Percentiles rank a stretch among this genome's conserved stretches.
Conservation (phyloP, 2,888 invertebrate genomes). For the Galerucella nymphaeae region DNA sequence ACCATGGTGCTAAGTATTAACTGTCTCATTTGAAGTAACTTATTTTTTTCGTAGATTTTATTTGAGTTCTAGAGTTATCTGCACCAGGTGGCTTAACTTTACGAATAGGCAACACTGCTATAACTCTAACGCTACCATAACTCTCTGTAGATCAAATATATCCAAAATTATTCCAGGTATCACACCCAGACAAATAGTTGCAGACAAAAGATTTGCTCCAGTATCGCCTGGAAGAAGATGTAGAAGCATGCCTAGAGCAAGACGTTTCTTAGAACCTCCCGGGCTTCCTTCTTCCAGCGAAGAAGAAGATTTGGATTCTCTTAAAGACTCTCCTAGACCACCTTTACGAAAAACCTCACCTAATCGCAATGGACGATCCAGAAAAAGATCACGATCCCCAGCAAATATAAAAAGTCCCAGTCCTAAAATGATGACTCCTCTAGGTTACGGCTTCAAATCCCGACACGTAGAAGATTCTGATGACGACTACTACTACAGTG, state of each 20-base stretch:
- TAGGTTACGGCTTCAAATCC: conserved; percentile 74
- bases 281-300: conserved; percentile 55
- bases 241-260: conserved; percentile 53
- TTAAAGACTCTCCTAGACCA: conserved; percentile 33
- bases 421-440: conserved; percentile 75
- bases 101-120: too few relatives aligned
- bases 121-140: background rate
- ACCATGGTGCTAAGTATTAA: background rate
- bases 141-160: background rate
- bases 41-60: background rate
- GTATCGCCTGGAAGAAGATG: conserved; percentile 49
- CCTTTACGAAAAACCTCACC: too few relatives aligned
- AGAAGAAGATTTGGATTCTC: conserved; percentile 39
- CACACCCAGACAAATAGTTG: conserved; percentile 44
- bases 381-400: conserved; percentile 55
- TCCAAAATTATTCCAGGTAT: conserved; percentile 35
- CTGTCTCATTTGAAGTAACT: background rate
- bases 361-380: conserved; percentile 20
- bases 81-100: too few relatives aligned
- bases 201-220: conserved; percentile 37
- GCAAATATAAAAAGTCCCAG: conserved; percentile 61
- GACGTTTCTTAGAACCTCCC: conserved; percentile 58
- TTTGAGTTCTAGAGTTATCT: background rate
- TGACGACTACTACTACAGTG: conserved; percentile 65
- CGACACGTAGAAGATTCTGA: conserved; percentile 73